Percentiles rank a stretch among this genome's conserved stretches.
phyloP scores from a whole-genome alignment of 2,888 invertebrate species.

The Nomada goodeniana region DNA sequence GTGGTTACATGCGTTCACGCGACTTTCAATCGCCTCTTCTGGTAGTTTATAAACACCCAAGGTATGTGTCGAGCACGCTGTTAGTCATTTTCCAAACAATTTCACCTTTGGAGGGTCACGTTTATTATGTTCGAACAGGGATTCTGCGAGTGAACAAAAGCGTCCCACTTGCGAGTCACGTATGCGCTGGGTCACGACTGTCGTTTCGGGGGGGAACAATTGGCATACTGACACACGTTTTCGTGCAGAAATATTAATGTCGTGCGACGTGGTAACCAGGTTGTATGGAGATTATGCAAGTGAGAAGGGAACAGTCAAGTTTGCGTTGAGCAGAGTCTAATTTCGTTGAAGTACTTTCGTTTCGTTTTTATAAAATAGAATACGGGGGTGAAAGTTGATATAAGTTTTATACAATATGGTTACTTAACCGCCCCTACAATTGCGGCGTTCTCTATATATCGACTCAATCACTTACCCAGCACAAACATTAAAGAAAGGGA shows the following conservation, averaged over 20 bases:
- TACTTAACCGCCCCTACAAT: no score
- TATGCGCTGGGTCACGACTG: not conserved
- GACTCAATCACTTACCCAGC: no score
- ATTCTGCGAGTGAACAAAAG: conserved; percentile 17
- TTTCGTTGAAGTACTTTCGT: no score
- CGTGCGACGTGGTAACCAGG: not conserved
- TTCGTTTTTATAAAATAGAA: no score
- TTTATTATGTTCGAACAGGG: conserved; percentile 3
- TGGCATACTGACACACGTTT: conserved; percentile 9
- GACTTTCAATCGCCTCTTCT: not conserved
- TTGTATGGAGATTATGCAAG: not conserved
- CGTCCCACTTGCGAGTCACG: conserved; percentile 31
- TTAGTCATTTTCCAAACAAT: not conserved
- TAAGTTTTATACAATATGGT: no score
- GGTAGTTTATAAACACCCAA: not conserved
- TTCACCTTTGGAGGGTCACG: not conserved
- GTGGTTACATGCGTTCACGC: not conserved
- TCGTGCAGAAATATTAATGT: not conserved
- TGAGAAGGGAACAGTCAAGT: conserved; percentile 5
- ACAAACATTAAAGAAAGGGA: not conserved
- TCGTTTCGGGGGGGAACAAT: not conserved
- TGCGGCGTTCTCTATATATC: no score
- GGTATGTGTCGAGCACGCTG: not conserved
- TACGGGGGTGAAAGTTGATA: no score
- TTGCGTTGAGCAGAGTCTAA: no score